phyloP scores from a whole-genome alignment of 2,797 vertebrate genomes.

The Cossypha heuglini region DNA sequence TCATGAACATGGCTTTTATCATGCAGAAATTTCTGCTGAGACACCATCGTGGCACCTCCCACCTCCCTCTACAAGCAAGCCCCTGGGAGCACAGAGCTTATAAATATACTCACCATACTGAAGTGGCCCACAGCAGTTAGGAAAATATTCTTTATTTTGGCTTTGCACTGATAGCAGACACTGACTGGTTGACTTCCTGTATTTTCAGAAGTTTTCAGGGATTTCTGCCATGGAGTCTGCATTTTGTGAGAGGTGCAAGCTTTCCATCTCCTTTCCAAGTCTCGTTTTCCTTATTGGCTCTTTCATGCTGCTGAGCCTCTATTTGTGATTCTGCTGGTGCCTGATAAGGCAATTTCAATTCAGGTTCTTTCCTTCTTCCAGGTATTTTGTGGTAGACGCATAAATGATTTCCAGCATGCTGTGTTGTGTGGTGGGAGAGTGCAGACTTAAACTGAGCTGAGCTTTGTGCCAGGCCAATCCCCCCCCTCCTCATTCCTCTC shows the following conservation, averaged over 20 bases:
- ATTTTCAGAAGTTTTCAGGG: neutral
- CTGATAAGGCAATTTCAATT: neutral
- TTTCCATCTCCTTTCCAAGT: neutral
- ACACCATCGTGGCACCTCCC: neutral
- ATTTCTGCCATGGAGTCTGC: neutral
- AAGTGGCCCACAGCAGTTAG: neutral
- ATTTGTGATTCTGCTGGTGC: neutral
- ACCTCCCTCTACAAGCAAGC: neutral
- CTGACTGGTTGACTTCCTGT: neutral
- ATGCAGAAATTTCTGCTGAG: neutral
- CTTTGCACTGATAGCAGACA: neutral
- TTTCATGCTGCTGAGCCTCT: neutral
- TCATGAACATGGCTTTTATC: neutral
- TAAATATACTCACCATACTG: neutral
- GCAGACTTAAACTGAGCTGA: neutral
- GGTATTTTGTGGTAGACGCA: neutral
- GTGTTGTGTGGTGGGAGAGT: neutral
- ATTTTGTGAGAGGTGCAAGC: neutral
- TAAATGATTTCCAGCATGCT: neutral
- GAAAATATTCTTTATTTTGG: neutral
- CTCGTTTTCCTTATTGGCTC: neutral
- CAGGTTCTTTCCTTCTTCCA: neutral
- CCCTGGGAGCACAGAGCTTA: neutral
- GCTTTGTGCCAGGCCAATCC: neutral
- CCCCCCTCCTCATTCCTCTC: neutral